Conservation (phyloP, 2,113 vertebrate genomes). For the Holacanthus passer region DNA sequence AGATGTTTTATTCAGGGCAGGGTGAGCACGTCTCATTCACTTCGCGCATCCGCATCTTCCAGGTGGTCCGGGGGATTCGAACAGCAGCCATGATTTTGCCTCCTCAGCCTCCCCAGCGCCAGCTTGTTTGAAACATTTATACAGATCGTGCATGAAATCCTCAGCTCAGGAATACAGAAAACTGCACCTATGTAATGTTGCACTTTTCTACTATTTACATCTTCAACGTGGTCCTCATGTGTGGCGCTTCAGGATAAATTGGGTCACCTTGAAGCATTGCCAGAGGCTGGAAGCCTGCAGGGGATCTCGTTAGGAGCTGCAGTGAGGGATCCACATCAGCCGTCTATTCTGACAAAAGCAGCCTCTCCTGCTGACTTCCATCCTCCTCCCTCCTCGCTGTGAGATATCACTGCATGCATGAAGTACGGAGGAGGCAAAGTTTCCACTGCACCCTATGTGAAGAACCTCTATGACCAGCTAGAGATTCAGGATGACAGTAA, state of each 20-base stretch:
- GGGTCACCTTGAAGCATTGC: slow-evolving; percentile 63
- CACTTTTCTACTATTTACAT: slow-evolving; percentile 50
- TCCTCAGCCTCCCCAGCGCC: slow-evolving; percentile 1
- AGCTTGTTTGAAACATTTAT: slow-evolving; percentile 53
- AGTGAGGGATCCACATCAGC: slow-evolving; percentile 55
- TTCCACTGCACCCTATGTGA: neutral
- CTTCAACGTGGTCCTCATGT: slow-evolving; percentile 40
- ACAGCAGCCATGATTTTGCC: slow-evolving; percentile 20
- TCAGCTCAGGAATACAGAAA: slow-evolving; percentile 6
- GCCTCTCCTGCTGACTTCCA: slow-evolving; percentile 43
- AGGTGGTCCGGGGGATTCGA: slow-evolving; percentile 38
- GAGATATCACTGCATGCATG: slow-evolving; percentile 10
- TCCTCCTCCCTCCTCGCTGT: slow-evolving; percentile 6
- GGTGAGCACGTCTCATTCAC: slow-evolving; percentile 47
- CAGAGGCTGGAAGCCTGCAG: slow-evolving; percentile 48
- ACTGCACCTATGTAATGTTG: slow-evolving; percentile 31
- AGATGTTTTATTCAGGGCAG: slow-evolving; percentile 52
- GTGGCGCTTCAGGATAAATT: slow-evolving; percentile 42
- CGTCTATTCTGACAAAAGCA: slow-evolving; percentile 50
- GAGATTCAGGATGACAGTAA: neutral
- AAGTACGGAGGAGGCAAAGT: neutral
- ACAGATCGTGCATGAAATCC: slow-evolving; percentile 22
- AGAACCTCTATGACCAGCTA: neutral
- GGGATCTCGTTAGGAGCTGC: slow-evolving; percentile 60
- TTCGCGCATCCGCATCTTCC: slow-evolving; percentile 22